Evolutionary conservation across 2,797 vertebrate genomes (phyloP).

Genomic region (Pseudochirops corinnae): DNA sequence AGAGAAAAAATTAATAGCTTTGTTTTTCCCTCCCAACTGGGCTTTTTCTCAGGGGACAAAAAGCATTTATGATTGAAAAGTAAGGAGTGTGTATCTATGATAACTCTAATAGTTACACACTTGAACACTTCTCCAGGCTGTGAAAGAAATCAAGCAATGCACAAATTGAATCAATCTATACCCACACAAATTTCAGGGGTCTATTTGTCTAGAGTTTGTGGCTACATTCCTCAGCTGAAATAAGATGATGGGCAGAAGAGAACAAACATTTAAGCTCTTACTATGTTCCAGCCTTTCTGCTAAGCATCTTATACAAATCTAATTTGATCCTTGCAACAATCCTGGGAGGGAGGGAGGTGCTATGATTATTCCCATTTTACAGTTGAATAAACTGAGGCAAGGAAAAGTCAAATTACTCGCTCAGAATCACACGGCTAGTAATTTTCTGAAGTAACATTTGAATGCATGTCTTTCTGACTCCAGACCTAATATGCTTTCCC

Average conservation of each 20-base stretch:
- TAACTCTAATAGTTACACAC: background rate
- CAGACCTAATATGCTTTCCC: background rate
- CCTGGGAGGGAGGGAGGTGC: background rate
- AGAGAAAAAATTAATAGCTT: conserved; percentile 55
- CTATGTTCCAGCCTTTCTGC: background rate
- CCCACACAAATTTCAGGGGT: background rate
- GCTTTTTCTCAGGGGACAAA: conserved; percentile 46
- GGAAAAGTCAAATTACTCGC: background rate
- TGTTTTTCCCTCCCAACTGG: conserved; percentile 45
- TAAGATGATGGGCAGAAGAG: background rate
- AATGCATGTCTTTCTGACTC: background rate
- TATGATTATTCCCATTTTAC: background rate
- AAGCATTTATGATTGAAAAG: conserved; percentile 41
- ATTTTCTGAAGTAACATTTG: background rate
- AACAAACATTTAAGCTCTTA: background rate
- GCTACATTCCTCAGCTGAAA: background rate
- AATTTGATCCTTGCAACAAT: background rate
- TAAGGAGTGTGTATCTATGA: background rate
- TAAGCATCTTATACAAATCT: background rate
- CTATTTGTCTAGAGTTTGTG: background rate
- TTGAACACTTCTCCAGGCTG: background rate
- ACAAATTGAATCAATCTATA: background rate
- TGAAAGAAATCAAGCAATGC: background rate
- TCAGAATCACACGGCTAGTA: background rate
- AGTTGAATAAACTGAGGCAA: background rate